Base-by-base conservation (phyloP, 2,888 invertebrate species). In the Epicampocera succincta region DNA sequence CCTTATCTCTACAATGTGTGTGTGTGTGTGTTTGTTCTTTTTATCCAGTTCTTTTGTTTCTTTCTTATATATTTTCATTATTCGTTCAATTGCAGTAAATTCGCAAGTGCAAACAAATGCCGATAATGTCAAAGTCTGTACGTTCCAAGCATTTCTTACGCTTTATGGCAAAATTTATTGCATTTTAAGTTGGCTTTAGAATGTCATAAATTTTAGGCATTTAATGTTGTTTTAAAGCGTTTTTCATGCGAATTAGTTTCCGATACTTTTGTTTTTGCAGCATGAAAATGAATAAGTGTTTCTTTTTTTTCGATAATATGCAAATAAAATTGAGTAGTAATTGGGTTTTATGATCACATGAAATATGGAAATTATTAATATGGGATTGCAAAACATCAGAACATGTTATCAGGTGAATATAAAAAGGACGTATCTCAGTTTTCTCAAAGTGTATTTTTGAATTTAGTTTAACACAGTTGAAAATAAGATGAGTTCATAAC, bases 71-170 rank as follows among this genome's bases (percentile, higher is more conserved):
- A 86, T 85, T 87, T 86, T 54, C 86, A 68, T 87, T 86, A 86
- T 87, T 87, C 89, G 85, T 86, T 86, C 84, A 86, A 86, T 85
- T 88, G 88, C 87, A 86, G 85, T 86, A 88, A 86, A 87, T 69
- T 87, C 82, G 50, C 83, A 88, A 89, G 86, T 87, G 88, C 87
- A 88, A 88, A 88, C 87, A 88, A 88, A 84, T 83, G 79, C 56
- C 82, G 85, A 84, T 84, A 89, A 88, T 86, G 85, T 86, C 86
- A 85, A 84, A 85, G 85, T 38, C 44, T 54, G 52, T 17, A 38
- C 60, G 15, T 58, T 76, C 33, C 33, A 3, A 33, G 33, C 9
- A 52, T 60, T 76, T 60, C 13, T 86, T 86, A 84, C 84, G 82
- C 80, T 84, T 84, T 71, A 78, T 61, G 29, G 11, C 52, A 33